Evolutionary conservation across 2,113 vertebrate species (phyloP).

Genomic region (Eidolon helvum): DNA sequence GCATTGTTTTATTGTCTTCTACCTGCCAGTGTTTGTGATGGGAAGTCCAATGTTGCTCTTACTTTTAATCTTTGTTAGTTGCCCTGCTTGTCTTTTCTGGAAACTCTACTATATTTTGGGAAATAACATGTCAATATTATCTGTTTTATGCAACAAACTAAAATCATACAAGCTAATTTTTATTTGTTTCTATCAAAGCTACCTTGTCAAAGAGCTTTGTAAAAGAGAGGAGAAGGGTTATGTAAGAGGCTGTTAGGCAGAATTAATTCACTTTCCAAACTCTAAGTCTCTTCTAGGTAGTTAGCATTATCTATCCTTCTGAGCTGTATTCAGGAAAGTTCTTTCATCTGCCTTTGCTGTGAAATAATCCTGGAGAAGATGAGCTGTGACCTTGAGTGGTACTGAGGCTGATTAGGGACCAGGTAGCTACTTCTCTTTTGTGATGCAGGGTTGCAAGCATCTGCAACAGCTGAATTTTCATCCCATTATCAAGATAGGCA

Average conservation of each 20-base stretch:
- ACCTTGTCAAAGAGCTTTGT: background rate
- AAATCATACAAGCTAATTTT: background rate
- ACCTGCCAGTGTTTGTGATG: background rate
- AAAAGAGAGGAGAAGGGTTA: background rate
- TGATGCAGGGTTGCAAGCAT: background rate
- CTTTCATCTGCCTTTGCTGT: background rate
- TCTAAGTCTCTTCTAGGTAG: background rate
- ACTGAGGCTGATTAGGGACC: background rate
- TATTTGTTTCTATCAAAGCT: background rate
- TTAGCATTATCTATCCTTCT: background rate
- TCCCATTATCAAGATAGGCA: background rate
- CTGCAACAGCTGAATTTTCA: background rate
- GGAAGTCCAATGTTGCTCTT: background rate
- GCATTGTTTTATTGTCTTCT: background rate
- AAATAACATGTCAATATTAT: background rate
- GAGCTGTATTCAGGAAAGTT: background rate
- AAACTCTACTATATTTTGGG: background rate
- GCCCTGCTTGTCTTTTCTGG: background rate
- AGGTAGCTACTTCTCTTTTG: background rate
- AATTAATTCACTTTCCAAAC: background rate
- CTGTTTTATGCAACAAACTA: background rate
- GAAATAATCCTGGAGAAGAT: background rate
- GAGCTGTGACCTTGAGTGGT: background rate
- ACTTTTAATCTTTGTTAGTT: background rate
- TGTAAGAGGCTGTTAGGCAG: background rate